Percentiles rank a stretch among this genome's conserved stretches.
Evolutionary conservation across 37 sponge, comb jelly and placozoan genomes (phyloP).

Genomic region (Amphimedon queenslandica): DNA sequence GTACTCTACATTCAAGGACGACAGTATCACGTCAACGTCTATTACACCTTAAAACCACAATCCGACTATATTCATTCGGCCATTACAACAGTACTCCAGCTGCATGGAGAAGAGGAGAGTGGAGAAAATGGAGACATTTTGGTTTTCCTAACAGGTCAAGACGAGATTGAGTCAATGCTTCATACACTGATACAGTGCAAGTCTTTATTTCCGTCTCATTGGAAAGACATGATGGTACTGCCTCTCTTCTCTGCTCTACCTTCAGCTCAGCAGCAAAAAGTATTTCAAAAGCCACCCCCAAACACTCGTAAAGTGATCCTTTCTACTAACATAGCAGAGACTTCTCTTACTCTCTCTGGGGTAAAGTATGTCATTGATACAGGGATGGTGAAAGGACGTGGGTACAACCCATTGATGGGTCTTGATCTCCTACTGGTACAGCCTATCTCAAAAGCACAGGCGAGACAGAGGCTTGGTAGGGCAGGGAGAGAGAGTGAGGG

Average conservation of each 20-base stretch:
- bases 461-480: slow-evolving; percentile 80
- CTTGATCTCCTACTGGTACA: slow-evolving; percentile 83
- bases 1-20: slow-evolving; percentile 92
- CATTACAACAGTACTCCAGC: slow-evolving; percentile 77
- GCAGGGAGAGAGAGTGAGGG: slow-evolving; percentile 90
- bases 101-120: slow-evolving; percentile 72
- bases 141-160: slow-evolving; percentile 90
- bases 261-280: slow-evolving; percentile 61
- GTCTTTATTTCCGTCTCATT: slow-evolving; percentile 32
- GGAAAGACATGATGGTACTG: slow-evolving; percentile 61
- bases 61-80: slow-evolving; percentile 79
- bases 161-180: slow-evolving; percentile 81
- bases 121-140: slow-evolving; percentile 77
- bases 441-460: slow-evolving; percentile 94
- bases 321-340: slow-evolving; percentile 95
- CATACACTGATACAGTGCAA: slow-evolving; percentile 40
- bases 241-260: slow-evolving; percentile 90
- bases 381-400: slow-evolving; percentile 87
- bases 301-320: slow-evolving; percentile 85
- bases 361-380: slow-evolving; percentile 89
- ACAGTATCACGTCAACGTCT: slow-evolving; percentile 80
- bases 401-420: slow-evolving; percentile 77
- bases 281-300: slow-evolving; percentile 37
- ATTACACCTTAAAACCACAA: slow-evolving; percentile 69
- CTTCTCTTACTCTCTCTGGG: slow-evolving; percentile 89